A percentile compares a stretch with the other conserved stretches of the same genome.
phyloP scores from a whole-genome alignment of 1,140 invertebrate genomes.

The Drosophila ambigua region DNA sequence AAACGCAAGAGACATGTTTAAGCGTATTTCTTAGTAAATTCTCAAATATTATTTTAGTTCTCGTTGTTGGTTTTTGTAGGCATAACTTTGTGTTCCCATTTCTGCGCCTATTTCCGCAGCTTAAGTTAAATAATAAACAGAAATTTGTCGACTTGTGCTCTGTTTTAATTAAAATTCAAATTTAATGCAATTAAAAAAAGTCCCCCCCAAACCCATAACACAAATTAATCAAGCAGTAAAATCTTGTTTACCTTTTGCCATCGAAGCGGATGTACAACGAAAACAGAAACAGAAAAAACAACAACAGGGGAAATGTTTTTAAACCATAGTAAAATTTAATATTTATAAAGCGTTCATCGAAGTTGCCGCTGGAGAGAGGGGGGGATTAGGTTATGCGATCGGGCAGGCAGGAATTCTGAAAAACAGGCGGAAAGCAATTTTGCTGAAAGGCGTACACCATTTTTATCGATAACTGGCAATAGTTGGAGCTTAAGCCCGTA shows the following conservation, averaged over 20 bases:
- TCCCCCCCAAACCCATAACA: not conserved
- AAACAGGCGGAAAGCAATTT: slow-evolving; percentile 69
- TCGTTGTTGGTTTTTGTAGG: no score
- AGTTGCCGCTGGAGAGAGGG: not conserved
- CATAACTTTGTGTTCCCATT: no score
- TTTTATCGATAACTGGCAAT: slow-evolving; percentile 68
- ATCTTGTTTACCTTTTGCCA: slow-evolving; percentile 35
- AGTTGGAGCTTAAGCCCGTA: slow-evolving; percentile 48
- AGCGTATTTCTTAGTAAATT: no score
- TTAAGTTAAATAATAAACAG: slow-evolving; percentile 11
- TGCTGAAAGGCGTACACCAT: slow-evolving; percentile 69
- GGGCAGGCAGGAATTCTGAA: slow-evolving; percentile 18
- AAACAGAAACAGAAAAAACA: not conserved
- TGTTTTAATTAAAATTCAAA: slow-evolving; percentile 48
- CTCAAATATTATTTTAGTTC: no score
- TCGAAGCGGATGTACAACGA: slow-evolving; percentile 4
- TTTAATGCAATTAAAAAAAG: slow-evolving; percentile 33
- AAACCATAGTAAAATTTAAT: slow-evolving; percentile 55
- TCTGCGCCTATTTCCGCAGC: not conserved
- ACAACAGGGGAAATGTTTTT: slow-evolving; percentile 5
- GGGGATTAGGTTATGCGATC: not conserved
- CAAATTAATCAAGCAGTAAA: slow-evolving; percentile 51
- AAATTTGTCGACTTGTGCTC: not conserved
- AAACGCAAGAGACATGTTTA: no score
- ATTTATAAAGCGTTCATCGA: slow-evolving; percentile 46